Evolutionary conservation across 1,140 invertebrate genomes (phyloP), one percentile per base, ranked within the genome.

Genomic region (Aplysia californica): DNA sequence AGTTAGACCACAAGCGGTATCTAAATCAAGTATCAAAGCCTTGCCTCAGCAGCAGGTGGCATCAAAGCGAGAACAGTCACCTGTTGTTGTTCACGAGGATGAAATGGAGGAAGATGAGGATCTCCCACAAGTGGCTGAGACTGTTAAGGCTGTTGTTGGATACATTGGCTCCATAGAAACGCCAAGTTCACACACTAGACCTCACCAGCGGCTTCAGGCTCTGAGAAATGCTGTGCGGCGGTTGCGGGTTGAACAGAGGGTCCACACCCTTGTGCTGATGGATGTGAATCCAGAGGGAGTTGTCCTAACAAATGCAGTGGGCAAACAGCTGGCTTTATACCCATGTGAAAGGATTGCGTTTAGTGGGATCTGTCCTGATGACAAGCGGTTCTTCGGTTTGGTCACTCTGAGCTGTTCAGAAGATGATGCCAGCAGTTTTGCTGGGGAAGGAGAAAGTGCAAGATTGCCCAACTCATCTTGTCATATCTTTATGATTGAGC

Each of bases 141-240:
- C 96, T 72, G 95, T 95, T 83, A 93, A 94, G 77, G 95, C 95
- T 0, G 93, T 98, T 21, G 95, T 98, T 2, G 96, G 97, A 0
- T 98, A 98, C 88, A 91, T 98, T 64, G 97, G 97, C 3, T 97
- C 96, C 0, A 97, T 98, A 66, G 97, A 98, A 90, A 97, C 97
- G 91, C 96, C 96, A 0, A 94, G 95, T 87, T 95, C 96, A 84
- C 90, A 95, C 55, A 93, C 94, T 50, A 77, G 85, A 67, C 92
- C 95, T 0, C 93, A 93, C 64, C 94, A 89, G n/a, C 81, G 89
- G 6, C 81, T 92, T 31, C 90, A 93, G 88, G 92, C 93, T 64
- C 89, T 94, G 38, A 88, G 92, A 71, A 96, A 94, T 72, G 97
- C 96, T 84, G 96, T 98, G 26, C 93, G 95, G 76, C 94, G 96